These are phyloP conservation scores for Ptilonorhynchus violaceus DNA, from an alignment of 2,113 vertebrate species.

Conservation along the genomic window DNA sequence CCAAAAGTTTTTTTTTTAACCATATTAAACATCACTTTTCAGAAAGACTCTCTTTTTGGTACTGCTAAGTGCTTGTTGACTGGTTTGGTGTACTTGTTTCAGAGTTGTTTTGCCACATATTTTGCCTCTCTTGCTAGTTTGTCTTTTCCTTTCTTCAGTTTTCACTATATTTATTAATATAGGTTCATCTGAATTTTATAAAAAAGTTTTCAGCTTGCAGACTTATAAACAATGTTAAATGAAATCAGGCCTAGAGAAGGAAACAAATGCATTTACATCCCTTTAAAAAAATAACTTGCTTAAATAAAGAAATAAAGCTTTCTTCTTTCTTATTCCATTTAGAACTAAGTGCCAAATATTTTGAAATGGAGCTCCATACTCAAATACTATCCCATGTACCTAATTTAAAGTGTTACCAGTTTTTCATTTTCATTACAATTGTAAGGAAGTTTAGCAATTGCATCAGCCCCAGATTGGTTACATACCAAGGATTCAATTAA, in stretches of 20 bases:
- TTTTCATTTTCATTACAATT: slow-evolving; percentile 4
- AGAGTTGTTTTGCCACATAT: background rate
- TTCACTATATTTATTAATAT: background rate
- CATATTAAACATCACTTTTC: background rate
- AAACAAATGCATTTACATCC: background rate
- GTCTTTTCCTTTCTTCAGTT: background rate
- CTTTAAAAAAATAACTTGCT: background rate
- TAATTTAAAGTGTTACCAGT: background rate
- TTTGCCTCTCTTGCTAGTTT: background rate
- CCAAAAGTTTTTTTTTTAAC: background rate
- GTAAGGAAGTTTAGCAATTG: slow-evolving; percentile 8
- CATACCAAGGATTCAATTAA: slow-evolving; percentile 27
- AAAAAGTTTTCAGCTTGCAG: background rate
- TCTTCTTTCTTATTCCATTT: background rate
- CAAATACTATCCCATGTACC: background rate
- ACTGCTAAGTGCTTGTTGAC: background rate
- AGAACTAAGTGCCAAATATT: background rate
- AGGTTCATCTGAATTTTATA: background rate
- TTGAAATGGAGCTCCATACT: background rate
- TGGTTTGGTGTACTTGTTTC: background rate
- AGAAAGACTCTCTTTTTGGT: background rate
- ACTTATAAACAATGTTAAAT: background rate
- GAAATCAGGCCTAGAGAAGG: background rate
- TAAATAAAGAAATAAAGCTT: too few species aligned
- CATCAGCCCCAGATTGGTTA: slow-evolving; percentile 27